A percentile compares a stretch with the other conserved stretches of the same genome.
phyloP scores from a whole-genome alignment of 2,888 invertebrate species.

The Cinara cedri region DNA sequence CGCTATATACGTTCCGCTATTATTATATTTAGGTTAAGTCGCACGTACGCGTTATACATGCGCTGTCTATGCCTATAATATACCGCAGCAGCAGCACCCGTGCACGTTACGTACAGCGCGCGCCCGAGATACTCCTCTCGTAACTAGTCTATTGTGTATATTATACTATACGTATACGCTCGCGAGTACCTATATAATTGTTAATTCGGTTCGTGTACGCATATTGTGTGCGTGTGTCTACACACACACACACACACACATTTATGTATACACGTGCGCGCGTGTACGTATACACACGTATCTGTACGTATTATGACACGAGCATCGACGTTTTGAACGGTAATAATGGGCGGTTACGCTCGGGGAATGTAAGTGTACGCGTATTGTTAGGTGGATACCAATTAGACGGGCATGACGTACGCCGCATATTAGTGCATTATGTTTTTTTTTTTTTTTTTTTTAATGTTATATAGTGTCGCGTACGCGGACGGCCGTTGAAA shows the following conservation, averaged over 20 bases:
- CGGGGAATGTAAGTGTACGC: background rate
- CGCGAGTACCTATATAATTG: slow-evolving; percentile 16
- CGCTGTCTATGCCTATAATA: background rate
- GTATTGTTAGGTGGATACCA: background rate
- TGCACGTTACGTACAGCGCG: background rate
- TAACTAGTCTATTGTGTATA: slow-evolving; percentile 34
- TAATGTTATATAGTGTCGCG: too few species aligned
- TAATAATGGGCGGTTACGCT: slow-evolving; percentile 40
- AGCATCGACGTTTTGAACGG: slow-evolving; percentile 21
- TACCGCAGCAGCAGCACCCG: too few species aligned
- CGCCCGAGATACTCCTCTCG: slow-evolving; percentile 8
- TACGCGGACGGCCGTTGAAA: too few species aligned
- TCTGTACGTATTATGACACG: background rate
- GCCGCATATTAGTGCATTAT: too few species aligned
- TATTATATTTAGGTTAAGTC: slow-evolving; percentile 45
- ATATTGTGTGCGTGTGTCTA: too few species aligned
- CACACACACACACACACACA: too few species aligned
- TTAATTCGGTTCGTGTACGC: slow-evolving; percentile 41
- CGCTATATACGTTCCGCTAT: background rate
- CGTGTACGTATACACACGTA: background rate
- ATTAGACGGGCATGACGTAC: background rate
- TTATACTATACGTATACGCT: too few species aligned
- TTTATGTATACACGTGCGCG: too few species aligned
- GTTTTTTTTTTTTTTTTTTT: too few species aligned
- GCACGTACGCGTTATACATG: background rate